These are phyloP conservation scores for Drosophila austrosaltans DNA, from an alignment of 2,888 invertebrate genomes.

Conservation along the genomic window DNA sequence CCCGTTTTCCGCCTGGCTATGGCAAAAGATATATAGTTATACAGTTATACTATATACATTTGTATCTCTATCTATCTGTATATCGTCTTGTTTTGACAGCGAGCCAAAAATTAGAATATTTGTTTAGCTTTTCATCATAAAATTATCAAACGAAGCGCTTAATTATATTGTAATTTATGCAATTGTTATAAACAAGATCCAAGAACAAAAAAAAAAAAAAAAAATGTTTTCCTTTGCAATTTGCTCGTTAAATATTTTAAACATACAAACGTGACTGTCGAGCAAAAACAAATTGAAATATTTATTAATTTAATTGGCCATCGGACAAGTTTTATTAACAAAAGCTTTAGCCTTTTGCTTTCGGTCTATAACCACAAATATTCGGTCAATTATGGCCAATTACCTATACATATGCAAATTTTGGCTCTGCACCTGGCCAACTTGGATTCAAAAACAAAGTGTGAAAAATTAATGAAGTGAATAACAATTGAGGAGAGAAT, in stretches of 20 bases:
- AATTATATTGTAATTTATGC: constrained; percentile 76
- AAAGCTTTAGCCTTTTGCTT: constrained; percentile 18
- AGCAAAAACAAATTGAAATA: constrained; percentile 24
- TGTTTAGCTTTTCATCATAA: constrained; percentile 59
- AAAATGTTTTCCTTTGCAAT: constrained; percentile 52
- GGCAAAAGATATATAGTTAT: constrained; percentile 31
- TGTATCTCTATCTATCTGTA: constrained; percentile 16
- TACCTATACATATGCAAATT: constrained; percentile 57
- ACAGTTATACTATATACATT: constrained; percentile 5
- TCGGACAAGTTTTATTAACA: constrained; percentile 7
- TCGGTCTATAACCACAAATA: constrained; percentile 43
- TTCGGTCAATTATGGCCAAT: constrained; percentile 63
- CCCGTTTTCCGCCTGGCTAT: constrained; percentile 73
- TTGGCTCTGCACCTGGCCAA: constrained; percentile 27
- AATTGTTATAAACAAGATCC: constrained; percentile 36
- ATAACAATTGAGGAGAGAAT: background rate
- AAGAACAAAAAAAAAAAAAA: constrained; percentile 24
- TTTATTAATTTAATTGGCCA: constrained; percentile 14
- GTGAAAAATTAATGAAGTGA: constrained; percentile 33
- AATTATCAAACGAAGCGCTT: constrained; percentile 69
- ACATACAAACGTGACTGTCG: constrained; percentile 62
- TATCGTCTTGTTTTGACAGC: constrained; percentile 31
- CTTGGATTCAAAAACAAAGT: constrained; percentile 15
- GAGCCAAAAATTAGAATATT: constrained; percentile 43
- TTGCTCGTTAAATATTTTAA: constrained; percentile 66